A percentile compares a stretch with the other conserved stretches of the same genome.
Evolutionary conservation across 2,888 invertebrate genomes (phyloP).

Genomic region (Protula sp.): DNA sequence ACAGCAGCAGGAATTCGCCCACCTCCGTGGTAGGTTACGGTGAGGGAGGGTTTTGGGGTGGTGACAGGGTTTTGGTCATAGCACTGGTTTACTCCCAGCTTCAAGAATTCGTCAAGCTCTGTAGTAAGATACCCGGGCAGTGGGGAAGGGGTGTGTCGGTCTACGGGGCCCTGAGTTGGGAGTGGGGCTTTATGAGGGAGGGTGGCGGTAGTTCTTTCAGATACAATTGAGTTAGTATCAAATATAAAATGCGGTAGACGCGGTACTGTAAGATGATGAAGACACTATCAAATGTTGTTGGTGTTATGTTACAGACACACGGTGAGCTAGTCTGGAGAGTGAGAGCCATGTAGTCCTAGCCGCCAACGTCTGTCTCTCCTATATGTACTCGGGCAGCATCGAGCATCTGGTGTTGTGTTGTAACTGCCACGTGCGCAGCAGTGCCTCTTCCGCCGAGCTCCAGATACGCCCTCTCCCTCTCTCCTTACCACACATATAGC

Average conservation of each 20-base stretch:
- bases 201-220: too few relatives aligned
- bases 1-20: conserved; percentile 65
- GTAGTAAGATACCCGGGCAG: conserved; percentile 69
- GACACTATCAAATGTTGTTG: too few relatives aligned
- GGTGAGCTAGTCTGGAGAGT: conserved; percentile 72
- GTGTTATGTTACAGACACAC: conserved; percentile 67
- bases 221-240: too few relatives aligned
- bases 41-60: too few relatives aligned
- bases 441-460: conserved; percentile 37
- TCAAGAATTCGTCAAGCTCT: conserved; percentile 67
- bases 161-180: too few relatives aligned
- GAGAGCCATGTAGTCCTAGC: conserved; percentile 61
- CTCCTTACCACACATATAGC: too few relatives aligned
- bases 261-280: too few relatives aligned
- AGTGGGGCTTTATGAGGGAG: conserved; percentile 78
- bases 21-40: conserved; percentile 70
- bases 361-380: conserved; percentile 71
- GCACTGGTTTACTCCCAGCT: conserved; percentile 75
- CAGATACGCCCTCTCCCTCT: too few relatives aligned
- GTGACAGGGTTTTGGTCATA: conserved; percentile 81
- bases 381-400: conserved; percentile 78
- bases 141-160: too few relatives aligned
- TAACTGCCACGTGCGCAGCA: conserved; percentile 49
- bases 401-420: conserved; percentile 70
- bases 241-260: too few relatives aligned